Evolutionary conservation across 2,113 vertebrate species (phyloP).

Genomic region (Mixornis gularis): DNA sequence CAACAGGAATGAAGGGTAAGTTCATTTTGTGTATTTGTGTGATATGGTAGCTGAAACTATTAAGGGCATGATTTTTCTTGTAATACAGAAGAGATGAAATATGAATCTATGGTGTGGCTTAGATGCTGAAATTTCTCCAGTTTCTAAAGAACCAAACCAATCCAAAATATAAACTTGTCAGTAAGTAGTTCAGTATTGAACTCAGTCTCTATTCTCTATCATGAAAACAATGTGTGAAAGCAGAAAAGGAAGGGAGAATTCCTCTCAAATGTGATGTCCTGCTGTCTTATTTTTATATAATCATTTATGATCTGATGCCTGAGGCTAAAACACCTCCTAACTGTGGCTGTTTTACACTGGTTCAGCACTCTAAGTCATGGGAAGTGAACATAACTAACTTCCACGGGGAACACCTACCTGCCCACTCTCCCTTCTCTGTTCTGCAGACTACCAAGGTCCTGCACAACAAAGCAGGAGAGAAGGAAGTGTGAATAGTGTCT

Average conservation of each 20-base stretch:
- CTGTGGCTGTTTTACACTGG: background rate
- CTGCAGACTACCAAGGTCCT: background rate
- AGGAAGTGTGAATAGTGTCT: background rate
- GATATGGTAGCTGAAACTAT: background rate
- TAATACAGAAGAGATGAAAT: background rate
- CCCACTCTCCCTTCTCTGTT: background rate
- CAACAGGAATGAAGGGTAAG: slow-evolving; percentile 90
- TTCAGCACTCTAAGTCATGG: background rate
- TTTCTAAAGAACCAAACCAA: background rate
- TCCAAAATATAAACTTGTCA: background rate
- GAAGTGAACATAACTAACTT: background rate
- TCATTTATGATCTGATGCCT: background rate
- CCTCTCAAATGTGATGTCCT: background rate
- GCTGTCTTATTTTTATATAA: background rate
- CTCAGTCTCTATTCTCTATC: background rate
- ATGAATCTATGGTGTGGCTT: background rate
- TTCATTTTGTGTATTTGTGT: background rate
- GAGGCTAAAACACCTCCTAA: background rate
- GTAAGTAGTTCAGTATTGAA: background rate
- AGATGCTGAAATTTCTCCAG: background rate
- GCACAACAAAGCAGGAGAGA: background rate
- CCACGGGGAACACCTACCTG: background rate
- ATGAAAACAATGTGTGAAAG: background rate
- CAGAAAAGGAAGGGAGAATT: background rate
- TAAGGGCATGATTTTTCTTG: background rate